Percentiles rank a stretch among this genome's conserved stretches.
Evolutionary conservation across 2,797 vertebrate species (phyloP).

Genomic region (Eulemur mongoz): DNA sequence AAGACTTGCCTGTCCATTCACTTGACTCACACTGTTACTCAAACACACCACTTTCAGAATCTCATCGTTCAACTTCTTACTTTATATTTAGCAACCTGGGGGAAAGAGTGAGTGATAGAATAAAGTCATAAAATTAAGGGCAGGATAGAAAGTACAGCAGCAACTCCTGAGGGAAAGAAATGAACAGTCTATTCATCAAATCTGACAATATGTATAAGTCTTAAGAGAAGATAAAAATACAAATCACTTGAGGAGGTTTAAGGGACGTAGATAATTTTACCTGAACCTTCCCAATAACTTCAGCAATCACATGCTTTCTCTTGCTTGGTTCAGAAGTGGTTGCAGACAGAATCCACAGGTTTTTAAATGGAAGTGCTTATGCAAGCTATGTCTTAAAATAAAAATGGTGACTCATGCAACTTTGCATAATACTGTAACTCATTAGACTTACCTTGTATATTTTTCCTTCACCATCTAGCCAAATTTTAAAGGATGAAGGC

Average conservation of each 20-base stretch:
- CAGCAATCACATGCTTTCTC: constrained; percentile 35
- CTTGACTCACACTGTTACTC: constrained; percentile 29
- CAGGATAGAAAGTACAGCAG: neutral
- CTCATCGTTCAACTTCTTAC: neutral
- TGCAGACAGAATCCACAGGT: constrained; percentile 23
- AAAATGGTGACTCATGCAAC: constrained; percentile 48
- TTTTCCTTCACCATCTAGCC: constrained; percentile 16
- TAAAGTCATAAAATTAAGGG: constrained; percentile 60
- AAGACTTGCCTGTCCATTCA: neutral
- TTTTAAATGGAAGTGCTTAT: constrained; percentile 52
- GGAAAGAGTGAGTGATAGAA: constrained; percentile 14
- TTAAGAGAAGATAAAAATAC: constrained; percentile 43
- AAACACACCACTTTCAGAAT: constrained; percentile 44
- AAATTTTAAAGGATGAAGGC: neutral
- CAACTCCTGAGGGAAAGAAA: constrained; percentile 17
- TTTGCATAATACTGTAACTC: constrained; percentile 33
- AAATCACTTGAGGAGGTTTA: constrained; percentile 25
- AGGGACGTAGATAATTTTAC: neutral
- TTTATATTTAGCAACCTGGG: constrained; percentile 59
- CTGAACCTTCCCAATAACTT: neutral
- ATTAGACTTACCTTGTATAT: neutral
- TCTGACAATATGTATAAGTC: constrained; percentile 33
- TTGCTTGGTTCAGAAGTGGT: neutral
- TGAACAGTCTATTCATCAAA: constrained; percentile 59
- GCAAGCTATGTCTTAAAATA: constrained; percentile 61